Conservation (phyloP, 1,140 invertebrate genomes). For the Phymastichus coffea region DNA sequence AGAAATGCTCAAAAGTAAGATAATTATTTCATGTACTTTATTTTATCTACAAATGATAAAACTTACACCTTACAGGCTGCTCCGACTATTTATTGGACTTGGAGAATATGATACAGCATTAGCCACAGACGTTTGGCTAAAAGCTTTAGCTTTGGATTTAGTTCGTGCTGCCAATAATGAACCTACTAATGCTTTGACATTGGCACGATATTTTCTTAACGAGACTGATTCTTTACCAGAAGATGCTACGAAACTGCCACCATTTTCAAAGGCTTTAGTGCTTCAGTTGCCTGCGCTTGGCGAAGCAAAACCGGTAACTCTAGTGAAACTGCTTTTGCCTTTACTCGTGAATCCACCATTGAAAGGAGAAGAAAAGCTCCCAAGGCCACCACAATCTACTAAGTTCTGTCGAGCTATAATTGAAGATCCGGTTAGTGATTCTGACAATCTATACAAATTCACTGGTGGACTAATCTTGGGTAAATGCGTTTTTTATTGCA, state of each 20-base stretch:
- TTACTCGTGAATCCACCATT: slow-evolving; percentile 60
- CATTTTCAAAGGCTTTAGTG: slow-evolving; percentile 78
- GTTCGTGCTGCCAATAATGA: slow-evolving; percentile 69
- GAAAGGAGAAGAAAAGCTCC: slow-evolving; percentile 52
- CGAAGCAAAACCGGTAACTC: slow-evolving; percentile 82
- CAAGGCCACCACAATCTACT: slow-evolving; percentile 47
- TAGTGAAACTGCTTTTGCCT: slow-evolving; percentile 78
- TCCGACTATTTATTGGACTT: slow-evolving; percentile 82
- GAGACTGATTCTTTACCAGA: slow-evolving; percentile 61
- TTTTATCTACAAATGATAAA: not conserved
- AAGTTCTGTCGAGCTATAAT: slow-evolving; percentile 73
- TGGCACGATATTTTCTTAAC: slow-evolving; percentile 65
- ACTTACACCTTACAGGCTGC: slow-evolving; percentile 58
- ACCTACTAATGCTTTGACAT: slow-evolving; percentile 62
- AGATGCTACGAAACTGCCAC: slow-evolving; percentile 48
- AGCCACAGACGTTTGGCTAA: slow-evolving; percentile 81
- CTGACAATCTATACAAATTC: slow-evolving; percentile 87
- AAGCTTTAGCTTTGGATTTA: slow-evolving; percentile 81
- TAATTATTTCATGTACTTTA: not conserved
- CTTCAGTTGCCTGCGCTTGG: slow-evolving; percentile 74
- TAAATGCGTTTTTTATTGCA: not conserved
- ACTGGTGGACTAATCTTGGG: slow-evolving; percentile 83
- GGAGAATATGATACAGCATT: slow-evolving; percentile 71
- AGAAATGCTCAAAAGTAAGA: slow-evolving; percentile 68
- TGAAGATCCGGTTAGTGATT: slow-evolving; percentile 78